Evolutionary conservation across 2,113 vertebrate genomes (phyloP).

Genomic region (Orthonyx spaldingii): DNA sequence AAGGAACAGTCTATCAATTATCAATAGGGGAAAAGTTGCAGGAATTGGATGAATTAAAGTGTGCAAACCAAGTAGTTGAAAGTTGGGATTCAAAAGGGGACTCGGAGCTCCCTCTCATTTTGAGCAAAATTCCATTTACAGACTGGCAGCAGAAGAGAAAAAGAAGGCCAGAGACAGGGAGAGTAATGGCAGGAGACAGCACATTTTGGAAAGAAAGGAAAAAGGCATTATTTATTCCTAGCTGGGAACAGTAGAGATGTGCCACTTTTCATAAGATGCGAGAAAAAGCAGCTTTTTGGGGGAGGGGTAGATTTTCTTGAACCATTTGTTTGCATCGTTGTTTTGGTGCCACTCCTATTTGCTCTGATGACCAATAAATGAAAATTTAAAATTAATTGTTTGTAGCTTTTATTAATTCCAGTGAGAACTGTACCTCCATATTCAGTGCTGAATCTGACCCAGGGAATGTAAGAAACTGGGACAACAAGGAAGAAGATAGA

Average conservation of each 20-base stretch:
- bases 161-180: neutral
- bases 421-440: neutral
- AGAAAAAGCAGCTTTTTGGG: accelerated
- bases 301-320: neutral
- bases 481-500: neutral
- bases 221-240: neutral
- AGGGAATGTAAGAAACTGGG: neutral
- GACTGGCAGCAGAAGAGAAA: neutral
- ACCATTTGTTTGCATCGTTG: neutral
- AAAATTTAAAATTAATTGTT: neutral
- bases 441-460: neutral
- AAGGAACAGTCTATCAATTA: constrained; percentile 74
- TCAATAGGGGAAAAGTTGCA: constrained; percentile 58
- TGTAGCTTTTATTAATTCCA: neutral
- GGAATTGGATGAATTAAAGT: constrained; percentile 54
- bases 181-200: neutral
- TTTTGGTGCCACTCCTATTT: neutral
- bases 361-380: neutral
- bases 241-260: neutral
- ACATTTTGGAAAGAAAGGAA: neutral
- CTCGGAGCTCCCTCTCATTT: neutral
- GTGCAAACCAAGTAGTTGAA: neutral
- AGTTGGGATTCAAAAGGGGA: constrained; percentile 2
- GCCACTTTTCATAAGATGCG: neutral
- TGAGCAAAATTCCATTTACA: neutral